Evolutionary conservation across 1,140 invertebrate species (phyloP), one percentile per base, ranked within the genome.

Genomic region (Ooceraea biroi): DNA sequence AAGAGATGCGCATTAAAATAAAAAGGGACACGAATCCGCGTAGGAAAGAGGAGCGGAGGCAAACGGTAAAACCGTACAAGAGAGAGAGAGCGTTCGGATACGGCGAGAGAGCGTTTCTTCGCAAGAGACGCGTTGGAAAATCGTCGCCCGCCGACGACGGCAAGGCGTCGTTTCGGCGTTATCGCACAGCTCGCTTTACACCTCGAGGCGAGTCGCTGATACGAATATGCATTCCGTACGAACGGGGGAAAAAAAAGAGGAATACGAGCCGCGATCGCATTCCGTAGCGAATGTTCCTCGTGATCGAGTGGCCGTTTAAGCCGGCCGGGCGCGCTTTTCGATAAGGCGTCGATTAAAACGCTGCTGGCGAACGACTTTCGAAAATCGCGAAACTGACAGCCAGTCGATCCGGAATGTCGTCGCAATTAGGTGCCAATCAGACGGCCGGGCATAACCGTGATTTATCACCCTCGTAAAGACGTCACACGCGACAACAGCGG

Each of bases 121-220:
- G n/a, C 11, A n/a, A 36, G 36, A 36, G 60, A 52, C 48, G 19
- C 41, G 44, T 57, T 80, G 48, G 36, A 66, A 87, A 86, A 72
- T 85, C 41, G 69, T 69, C 46, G 46, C 48, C 36, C 46, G 55
- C 63, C 46, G 52, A 69, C 52, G 30, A 11, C 57, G 55, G 27
- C 44, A 58, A 74, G 73, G 52, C 44, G 44, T 83, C 85, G 71
- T 86, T 82, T 74, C 60, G 11, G 44, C 44, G 84, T 86, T 86
- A 86, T 86, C 84, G 68, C 83, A 52, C 19, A 19, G 36, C 58
- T 84, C 85, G 66, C 76, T 84, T 88, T 87, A 80, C 85, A 84
- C 85, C 68, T 87, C 71, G 77, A 61, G 50, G 63, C 84, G 69
- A 86, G 36, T 8, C 71, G 44, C 73, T 55, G 85, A 87, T 87